Conservation (phyloP, 1,140 invertebrate species). For the Sitobion miscanthi region DNA sequence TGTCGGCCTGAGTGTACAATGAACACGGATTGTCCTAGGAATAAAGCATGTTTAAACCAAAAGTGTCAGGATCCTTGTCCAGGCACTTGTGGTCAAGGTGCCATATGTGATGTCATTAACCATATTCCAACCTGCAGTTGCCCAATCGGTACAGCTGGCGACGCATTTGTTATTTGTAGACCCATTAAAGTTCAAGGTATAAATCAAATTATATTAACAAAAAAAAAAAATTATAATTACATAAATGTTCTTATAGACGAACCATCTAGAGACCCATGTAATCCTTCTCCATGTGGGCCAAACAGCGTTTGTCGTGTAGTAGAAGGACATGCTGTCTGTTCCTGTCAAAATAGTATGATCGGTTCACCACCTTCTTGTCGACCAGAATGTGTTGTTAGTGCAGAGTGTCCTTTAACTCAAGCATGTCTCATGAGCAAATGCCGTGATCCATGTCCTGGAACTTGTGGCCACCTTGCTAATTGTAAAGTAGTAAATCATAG, state of each 20-base stretch:
- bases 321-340: constrained; percentile 73
- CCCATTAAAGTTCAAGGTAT: constrained; percentile 57
- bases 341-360: constrained; percentile 68
- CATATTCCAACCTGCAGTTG: constrained; percentile 76
- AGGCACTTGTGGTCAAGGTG: constrained; percentile 78
- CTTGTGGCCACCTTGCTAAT: constrained; percentile 77
- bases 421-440: constrained; percentile 81
- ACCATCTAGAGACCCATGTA: constrained; percentile 63
- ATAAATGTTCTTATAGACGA: constrained; percentile 58
- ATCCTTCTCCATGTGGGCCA: constrained; percentile 72
- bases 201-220: neutral
- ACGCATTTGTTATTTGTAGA: constrained; percentile 78
- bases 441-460: constrained; percentile 78
- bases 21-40: constrained; percentile 81
- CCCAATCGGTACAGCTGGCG: constrained; percentile 72
- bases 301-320: constrained; percentile 74
- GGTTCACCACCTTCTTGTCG: constrained; percentile 76
- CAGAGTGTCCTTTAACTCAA: constrained; percentile 78
- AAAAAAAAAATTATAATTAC: constrained; percentile 23
- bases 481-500: constrained; percentile 75
- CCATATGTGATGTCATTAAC: constrained; percentile 75
- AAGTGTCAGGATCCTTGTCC: constrained; percentile 80
- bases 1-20: constrained; percentile 85
- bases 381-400: constrained; percentile 79
- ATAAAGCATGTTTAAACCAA: constrained; percentile 77